Conservation (phyloP, 2,888 invertebrate species). For the Philopedon plagiatum region DNA sequence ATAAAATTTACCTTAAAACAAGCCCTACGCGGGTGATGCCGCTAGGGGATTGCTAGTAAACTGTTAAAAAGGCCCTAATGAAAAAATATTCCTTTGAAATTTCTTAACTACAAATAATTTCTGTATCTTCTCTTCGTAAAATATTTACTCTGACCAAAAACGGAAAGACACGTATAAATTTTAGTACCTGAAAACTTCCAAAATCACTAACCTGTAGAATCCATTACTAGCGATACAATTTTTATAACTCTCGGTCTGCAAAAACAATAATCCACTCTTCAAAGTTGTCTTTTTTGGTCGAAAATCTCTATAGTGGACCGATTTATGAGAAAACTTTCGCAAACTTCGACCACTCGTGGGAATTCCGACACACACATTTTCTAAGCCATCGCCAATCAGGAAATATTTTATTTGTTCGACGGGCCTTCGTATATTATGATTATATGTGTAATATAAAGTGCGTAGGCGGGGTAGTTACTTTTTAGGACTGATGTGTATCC, state of each 20-base stretch:
- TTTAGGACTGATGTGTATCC: not conserved
- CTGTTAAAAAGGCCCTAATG: too few relatives aligned
- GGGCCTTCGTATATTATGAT: conserved; percentile 32
- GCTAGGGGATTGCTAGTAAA: too few relatives aligned
- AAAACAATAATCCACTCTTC: conserved; percentile 44
- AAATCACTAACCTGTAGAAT: conserved; percentile 36
- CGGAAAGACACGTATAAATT: not conserved
- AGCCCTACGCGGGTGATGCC: too few relatives aligned
- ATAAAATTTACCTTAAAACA: too few relatives aligned
- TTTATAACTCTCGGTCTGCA: conserved; percentile 31
- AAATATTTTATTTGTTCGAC: conserved; percentile 32
- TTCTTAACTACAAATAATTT: too few relatives aligned
- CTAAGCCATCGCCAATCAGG: conserved; percentile 35
- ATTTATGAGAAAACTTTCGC: conserved; percentile 42
- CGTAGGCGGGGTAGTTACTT: conserved; percentile 8
- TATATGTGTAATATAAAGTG: conserved; percentile 21
- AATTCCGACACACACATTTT: conserved; percentile 40
- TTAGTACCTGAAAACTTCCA: not conserved
- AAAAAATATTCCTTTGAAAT: too few relatives aligned
- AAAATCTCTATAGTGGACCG: conserved; percentile 41
- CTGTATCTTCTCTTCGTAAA: not conserved
- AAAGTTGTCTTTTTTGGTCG: conserved; percentile 39
- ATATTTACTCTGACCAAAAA: not conserved
- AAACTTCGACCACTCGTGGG: conserved; percentile 27
- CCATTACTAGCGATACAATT: conserved; percentile 42